phyloP scores from a whole-genome alignment of 2,888 invertebrate species.

The Cantharis rufa region DNA sequence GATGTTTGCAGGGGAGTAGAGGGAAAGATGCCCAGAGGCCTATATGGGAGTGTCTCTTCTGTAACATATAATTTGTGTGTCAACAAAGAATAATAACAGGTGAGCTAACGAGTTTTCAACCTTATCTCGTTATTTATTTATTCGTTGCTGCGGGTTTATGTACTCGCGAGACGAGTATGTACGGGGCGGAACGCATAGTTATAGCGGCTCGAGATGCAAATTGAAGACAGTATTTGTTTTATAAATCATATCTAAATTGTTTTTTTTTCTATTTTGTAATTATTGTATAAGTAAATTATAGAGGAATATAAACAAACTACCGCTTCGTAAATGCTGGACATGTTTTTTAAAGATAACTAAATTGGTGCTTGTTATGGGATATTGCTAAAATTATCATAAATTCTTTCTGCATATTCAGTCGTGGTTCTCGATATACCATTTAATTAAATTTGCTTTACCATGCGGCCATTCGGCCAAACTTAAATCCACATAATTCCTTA shows the following conservation, averaged over 20 bases:
- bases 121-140: slow-evolving; percentile 54
- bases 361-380: neutral
- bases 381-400: neutral
- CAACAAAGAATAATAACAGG: slow-evolving; percentile 56
- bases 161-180: slow-evolving; percentile 2
- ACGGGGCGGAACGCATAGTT: slow-evolving; percentile 31
- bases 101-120: slow-evolving; percentile 52
- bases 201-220: slow-evolving; percentile 43
- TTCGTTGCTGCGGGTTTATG: slow-evolving; percentile 40
- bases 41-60: slow-evolving; percentile 44
- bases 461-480: neutral
- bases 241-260: slow-evolving; percentile 43
- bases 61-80: slow-evolving; percentile 56
- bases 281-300: slow-evolving; percentile 10
- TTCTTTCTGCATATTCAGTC: neutral
- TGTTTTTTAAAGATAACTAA: neutral
- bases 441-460: neutral
- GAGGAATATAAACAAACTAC: slow-evolving; percentile 18
- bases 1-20: slow-evolving; percentile 8
- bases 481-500: neutral
- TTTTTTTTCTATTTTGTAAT: slow-evolving; percentile 13
- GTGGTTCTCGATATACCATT: neutral
- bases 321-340: neutral
- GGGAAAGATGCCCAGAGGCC: slow-evolving; percentile 26
- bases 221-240: slow-evolving; percentile 44